A percentile compares a stretch with the other conserved stretches of the same genome.
These are phyloP conservation scores for Leptogaster cylindrica DNA, from an alignment of 2,888 invertebrate genomes.

Conservation along the genomic window DNA sequence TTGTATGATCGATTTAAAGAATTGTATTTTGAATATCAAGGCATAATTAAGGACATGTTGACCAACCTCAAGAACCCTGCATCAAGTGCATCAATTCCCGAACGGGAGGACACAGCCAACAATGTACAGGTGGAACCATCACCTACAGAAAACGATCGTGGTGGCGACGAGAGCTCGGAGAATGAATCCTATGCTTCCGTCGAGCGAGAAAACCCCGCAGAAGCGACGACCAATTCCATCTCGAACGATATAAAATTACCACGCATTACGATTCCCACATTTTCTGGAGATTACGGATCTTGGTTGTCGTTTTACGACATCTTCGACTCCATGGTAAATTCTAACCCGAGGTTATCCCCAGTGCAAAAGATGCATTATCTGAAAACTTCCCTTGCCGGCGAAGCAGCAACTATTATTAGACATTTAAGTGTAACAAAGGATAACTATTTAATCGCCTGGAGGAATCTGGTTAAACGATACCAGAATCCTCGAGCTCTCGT, in stretches of 20 bases:
- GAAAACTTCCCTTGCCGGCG: background rate
- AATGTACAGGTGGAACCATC: no score
- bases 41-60: background rate
- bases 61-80: background rate
- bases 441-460: background rate
- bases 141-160: no score
- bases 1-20: background rate
- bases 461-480: background rate
- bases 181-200: no score
- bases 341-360: background rate
- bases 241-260: background rate
- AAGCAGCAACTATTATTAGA: background rate
- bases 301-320: conserved; percentile 1
- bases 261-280: background rate
- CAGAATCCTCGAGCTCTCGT: background rate
- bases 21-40: background rate
- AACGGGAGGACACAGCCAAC: no score
- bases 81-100: no score
- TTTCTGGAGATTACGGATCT: background rate
- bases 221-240: no score
- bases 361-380: conserved; percentile 6
- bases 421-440: background rate
- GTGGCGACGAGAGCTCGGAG: no score
- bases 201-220: no score
- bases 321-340: background rate